These are phyloP conservation scores for Cosmorhoe ocellata DNA, from an alignment of 2,888 invertebrate species.

Conservation along the genomic window DNA sequence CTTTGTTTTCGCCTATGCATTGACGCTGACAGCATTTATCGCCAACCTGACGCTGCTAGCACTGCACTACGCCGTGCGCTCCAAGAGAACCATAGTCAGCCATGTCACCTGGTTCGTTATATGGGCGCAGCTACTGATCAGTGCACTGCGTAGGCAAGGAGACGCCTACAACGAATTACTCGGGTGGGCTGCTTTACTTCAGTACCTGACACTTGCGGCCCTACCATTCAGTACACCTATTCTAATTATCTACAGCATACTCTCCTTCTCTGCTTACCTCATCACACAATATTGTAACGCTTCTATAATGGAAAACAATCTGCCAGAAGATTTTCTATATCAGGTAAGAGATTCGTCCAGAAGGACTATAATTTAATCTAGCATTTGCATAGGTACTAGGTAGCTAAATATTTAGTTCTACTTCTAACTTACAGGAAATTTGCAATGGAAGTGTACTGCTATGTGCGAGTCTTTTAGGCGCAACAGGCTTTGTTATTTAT, in stretches of 20 bases:
- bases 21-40: constrained; percentile 49
- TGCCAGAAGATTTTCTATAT: constrained; percentile 62
- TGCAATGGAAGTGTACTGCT: constrained; percentile 87
- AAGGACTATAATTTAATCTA: too few species aligned
- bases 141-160: constrained; percentile 73
- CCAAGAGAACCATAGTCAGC: constrained; percentile 80
- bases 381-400: too few species aligned
- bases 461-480: constrained; percentile 89
- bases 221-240: constrained; percentile 83
- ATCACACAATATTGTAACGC: constrained; percentile 67
- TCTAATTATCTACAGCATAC: constrained; percentile 56
- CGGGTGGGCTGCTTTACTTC: constrained; percentile 88
- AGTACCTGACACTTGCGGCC: constrained; percentile 88
- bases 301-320: constrained; percentile 51
- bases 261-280: constrained; percentile 59
- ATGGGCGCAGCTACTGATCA: constrained; percentile 64
- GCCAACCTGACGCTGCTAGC: constrained; percentile 52
- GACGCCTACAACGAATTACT: constrained; percentile 84
- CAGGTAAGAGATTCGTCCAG: constrained; percentile 51
- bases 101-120: constrained; percentile 86
- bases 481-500: constrained; percentile 83
- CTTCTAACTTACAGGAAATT: constrained; percentile 80
- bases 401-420: constrained; percentile 1
- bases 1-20: constrained; percentile 55
- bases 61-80: constrained; percentile 49